phyloP scores from a whole-genome alignment of 2,797 vertebrate species.

The Enteromius argenteus region DNA sequence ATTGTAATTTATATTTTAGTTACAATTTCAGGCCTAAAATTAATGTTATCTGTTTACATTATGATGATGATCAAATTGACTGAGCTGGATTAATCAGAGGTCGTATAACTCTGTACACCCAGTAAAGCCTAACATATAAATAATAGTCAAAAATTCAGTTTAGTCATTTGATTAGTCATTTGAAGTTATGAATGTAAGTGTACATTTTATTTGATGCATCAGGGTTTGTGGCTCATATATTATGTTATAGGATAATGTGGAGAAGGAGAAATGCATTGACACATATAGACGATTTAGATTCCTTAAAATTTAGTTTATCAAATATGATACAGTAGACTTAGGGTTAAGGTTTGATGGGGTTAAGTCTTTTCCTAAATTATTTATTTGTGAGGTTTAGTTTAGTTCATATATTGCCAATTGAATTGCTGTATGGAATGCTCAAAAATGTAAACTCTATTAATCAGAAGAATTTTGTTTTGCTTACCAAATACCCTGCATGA shows the following conservation, averaged over 20 bases:
- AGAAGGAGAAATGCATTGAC: neutral
- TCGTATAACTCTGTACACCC: neutral
- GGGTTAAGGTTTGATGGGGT: neutral
- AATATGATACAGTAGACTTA: neutral
- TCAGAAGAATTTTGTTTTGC: neutral
- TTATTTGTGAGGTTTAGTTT: neutral
- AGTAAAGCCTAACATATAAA: neutral
- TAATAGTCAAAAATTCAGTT: neutral
- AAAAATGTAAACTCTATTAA: neutral
- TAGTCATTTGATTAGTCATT: neutral
- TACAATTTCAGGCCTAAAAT: neutral
- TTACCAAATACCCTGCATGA: neutral
- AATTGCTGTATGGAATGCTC: constrained; percentile 2
- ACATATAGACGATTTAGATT: neutral
- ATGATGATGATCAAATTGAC: neutral
- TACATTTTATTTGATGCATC: neutral
- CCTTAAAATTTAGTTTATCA: neutral
- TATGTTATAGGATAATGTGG: neutral
- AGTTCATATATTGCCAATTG: neutral
- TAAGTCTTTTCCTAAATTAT: neutral
- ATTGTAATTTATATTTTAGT: neutral
- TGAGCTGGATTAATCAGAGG: neutral
- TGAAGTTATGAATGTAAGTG: neutral
- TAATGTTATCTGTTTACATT: neutral
- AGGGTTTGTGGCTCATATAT: neutral